A percentile compares a stretch with the other conserved stretches of the same genome.
phyloP scores from a whole-genome alignment of 2,113 vertebrate genomes.

The Nycticryphes semicollaris region DNA sequence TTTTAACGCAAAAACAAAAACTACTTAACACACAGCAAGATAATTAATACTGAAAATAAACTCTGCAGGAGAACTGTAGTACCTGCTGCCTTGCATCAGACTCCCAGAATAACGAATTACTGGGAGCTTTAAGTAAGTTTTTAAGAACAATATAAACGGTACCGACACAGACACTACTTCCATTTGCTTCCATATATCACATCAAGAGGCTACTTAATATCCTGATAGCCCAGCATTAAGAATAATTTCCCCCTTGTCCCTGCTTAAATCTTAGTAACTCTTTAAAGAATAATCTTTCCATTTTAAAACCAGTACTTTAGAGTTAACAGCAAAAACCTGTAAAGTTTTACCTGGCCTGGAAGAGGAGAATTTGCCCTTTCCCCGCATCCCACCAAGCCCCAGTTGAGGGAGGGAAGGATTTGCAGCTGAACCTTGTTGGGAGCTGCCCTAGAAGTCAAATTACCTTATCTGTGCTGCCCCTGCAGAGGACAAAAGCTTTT shows the following conservation, averaged over 20 bases:
- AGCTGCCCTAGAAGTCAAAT: background rate
- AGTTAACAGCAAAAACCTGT: background rate
- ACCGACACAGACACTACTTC: background rate
- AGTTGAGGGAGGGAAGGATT: background rate
- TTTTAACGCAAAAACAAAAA: constrained; percentile 69
- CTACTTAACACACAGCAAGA: constrained; percentile 71
- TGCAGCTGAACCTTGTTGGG: background rate
- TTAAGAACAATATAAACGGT: background rate
- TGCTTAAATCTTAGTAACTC: background rate
- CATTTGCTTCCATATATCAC: background rate
- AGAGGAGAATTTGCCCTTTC: background rate
- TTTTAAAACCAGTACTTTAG: background rate
- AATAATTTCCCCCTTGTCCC: background rate
- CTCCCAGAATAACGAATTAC: constrained; percentile 16
- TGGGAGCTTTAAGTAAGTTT: constrained; percentile 33
- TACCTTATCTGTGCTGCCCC: background rate
- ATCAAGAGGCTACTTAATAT: constrained; percentile 4
- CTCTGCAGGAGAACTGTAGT: constrained; percentile 47
- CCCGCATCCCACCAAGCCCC: background rate
- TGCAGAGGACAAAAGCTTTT: background rate
- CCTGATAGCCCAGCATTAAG: background rate
- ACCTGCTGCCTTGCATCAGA: constrained; percentile 50
- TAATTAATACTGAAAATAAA: constrained; percentile 75
- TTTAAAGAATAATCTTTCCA: background rate
- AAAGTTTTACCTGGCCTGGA: background rate